Evolutionary conservation across 1,140 invertebrate genomes (phyloP).

Genomic region (Cotesia typhae): DNA sequence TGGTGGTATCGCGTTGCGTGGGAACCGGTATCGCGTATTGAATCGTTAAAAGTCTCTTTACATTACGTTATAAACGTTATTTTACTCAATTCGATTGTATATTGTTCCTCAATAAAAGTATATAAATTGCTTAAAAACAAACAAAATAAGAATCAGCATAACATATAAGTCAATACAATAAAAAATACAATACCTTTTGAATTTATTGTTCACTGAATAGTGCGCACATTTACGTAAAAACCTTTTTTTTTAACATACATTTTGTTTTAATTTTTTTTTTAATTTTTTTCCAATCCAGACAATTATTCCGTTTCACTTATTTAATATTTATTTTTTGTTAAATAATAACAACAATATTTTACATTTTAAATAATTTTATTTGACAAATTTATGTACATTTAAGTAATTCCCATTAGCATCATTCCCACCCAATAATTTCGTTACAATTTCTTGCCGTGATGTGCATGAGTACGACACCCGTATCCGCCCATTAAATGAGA

Average conservation of each 20-base stretch:
- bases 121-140: too few relatives aligned
- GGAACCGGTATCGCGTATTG: conserved; percentile 61
- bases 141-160: too few relatives aligned
- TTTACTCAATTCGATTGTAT: neutral
- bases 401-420: conserved; percentile 20
- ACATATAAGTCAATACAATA: too few relatives aligned
- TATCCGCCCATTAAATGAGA: conserved; percentile 28
- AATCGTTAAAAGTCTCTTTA: conserved; percentile 25
- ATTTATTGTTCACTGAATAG: too few relatives aligned
- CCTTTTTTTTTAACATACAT: too few relatives aligned
- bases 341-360: neutral
- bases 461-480: conserved; percentile 15
- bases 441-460: conserved; percentile 10
- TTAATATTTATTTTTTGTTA: neutral
- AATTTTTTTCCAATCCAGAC: neutral
- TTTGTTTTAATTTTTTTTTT: too few relatives aligned
- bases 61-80: conserved; percentile 3
- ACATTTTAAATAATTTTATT: conserved; percentile 2
- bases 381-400: conserved; percentile 25
- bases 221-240: too few relatives aligned
- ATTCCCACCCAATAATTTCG: conserved; percentile 17
- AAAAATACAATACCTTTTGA: too few relatives aligned
- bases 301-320: neutral
- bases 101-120: too few relatives aligned
- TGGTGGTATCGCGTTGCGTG: conserved; percentile 24